Conservation (phyloP, 1,140 invertebrate species). For the Drosophila lini region DNA sequence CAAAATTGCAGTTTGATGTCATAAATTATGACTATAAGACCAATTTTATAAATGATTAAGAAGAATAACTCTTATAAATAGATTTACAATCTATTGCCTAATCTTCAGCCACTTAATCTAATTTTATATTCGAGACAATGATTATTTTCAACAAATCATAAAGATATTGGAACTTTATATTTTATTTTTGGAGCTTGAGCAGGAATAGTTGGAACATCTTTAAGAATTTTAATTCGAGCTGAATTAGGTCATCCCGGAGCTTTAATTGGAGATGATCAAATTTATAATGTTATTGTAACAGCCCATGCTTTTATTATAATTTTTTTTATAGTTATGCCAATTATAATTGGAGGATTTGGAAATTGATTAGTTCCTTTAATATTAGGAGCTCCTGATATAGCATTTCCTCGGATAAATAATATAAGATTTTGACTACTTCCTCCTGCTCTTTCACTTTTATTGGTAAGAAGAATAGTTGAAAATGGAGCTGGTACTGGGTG, state of each 20-base stretch:
- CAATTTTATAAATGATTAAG: constrained; percentile 72
- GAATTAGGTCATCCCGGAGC: constrained; percentile 87
- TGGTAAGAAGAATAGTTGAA: constrained; percentile 86
- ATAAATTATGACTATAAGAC: constrained; percentile 85
- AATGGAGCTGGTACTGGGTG: constrained; percentile 88
- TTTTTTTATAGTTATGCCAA: constrained; percentile 91
- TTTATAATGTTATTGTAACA: constrained; percentile 90
- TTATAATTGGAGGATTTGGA: constrained; percentile 92
- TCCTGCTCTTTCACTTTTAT: constrained; percentile 87
- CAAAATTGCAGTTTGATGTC: constrained; percentile 86
- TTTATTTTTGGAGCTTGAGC: constrained; percentile 89
- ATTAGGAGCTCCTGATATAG: constrained; percentile 90
- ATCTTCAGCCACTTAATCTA: constrained; percentile 85
- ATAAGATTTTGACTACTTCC: constrained; percentile 91
- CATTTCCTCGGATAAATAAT: constrained; percentile 91
- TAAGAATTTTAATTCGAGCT: constrained; percentile 88
- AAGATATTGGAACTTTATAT: constrained; percentile 91
- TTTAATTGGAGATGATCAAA: constrained; percentile 88
- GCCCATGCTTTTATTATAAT: constrained; percentile 91
- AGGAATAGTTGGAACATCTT: constrained; percentile 87
- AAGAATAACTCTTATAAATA: constrained; percentile 85
- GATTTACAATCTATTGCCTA: constrained; percentile 86
- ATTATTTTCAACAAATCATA: constrained; percentile 90
- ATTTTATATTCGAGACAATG: constrained; percentile 84
- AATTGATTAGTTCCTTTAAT: constrained; percentile 91